A percentile compares a stretch with the other conserved stretches of the same genome.
These are phyloP conservation scores for Dreissena rostriformis DNA, from an alignment of 1,140 invertebrate species.

Conservation along the genomic window DNA sequence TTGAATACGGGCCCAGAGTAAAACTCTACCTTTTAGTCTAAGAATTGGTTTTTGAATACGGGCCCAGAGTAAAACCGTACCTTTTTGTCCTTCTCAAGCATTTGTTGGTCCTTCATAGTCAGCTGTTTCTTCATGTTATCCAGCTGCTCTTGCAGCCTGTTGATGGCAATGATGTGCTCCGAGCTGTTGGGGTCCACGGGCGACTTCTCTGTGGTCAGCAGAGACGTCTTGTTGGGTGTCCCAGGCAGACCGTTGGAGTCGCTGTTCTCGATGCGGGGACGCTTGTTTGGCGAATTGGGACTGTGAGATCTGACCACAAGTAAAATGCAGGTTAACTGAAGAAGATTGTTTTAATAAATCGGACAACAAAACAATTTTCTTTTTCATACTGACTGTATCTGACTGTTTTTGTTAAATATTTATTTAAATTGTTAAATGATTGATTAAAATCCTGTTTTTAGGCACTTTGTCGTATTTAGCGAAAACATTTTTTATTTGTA, in stretches of 20 bases:
- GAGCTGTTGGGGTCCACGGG: constrained; percentile 90
- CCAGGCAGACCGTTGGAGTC: constrained; percentile 51
- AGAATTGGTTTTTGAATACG: too few relatives aligned
- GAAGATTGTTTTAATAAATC: too few relatives aligned
- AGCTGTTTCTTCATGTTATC: constrained; percentile 95
- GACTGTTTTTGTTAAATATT: too few relatives aligned
- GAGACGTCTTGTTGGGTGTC: constrained; percentile 43
- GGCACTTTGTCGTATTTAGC: too few relatives aligned
- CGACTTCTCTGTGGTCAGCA: constrained; percentile 51
- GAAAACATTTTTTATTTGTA: too few relatives aligned
- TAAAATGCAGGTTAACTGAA: too few relatives aligned
- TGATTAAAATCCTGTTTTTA: too few relatives aligned
- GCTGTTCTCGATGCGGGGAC: constrained; percentile 26
- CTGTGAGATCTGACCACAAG: constrained; percentile 22
- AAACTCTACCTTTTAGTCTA: too few relatives aligned
- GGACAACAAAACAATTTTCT: too few relatives aligned
- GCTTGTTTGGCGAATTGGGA: constrained; percentile 30
- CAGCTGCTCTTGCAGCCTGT: constrained; percentile 96
- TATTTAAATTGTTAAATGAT: too few relatives aligned
- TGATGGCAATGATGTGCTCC: constrained; percentile 96
- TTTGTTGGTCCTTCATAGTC: constrained; percentile 90
- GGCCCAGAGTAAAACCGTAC: constrained; percentile 81
- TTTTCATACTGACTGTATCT: too few relatives aligned
- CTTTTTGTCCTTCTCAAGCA: constrained; percentile 95
- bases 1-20: too few relatives aligned